These are phyloP conservation scores for Hypsibius dujardini DNA, from an alignment of 1,140 invertebrate species.

Conservation along the genomic window DNA sequence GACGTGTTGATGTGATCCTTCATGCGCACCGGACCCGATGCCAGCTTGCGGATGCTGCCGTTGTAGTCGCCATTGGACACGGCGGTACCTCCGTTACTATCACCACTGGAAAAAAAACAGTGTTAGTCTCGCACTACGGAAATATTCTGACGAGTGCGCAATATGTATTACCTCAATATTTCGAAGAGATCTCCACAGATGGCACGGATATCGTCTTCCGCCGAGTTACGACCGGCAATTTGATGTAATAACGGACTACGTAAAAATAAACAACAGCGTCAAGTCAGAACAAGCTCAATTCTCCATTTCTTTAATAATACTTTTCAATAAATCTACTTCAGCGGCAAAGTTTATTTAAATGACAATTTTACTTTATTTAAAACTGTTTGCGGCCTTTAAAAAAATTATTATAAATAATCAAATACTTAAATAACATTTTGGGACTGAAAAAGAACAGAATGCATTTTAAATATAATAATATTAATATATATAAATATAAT, in stretches of 20 bases:
- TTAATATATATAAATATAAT: too few relatives aligned
- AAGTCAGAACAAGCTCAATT: too few relatives aligned
- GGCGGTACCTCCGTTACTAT: not conserved
- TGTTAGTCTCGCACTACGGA: not conserved
- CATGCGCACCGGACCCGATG: constrained; percentile 21
- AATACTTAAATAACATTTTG: too few relatives aligned
- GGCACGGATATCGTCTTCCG: constrained; percentile 42
- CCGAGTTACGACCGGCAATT: constrained; percentile 45
- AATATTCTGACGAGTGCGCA: not conserved
- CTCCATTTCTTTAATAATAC: too few relatives aligned
- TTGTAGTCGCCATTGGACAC: constrained; percentile 12
- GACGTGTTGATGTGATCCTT: constrained; percentile 43
- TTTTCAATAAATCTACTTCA: too few relatives aligned
- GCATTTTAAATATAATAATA: too few relatives aligned
- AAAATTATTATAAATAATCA: too few relatives aligned
- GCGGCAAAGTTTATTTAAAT: too few relatives aligned
- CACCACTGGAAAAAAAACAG: constrained; percentile 6
- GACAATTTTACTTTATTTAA: too few relatives aligned
- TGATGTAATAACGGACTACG: constrained; percentile 55
- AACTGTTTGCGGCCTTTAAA: too few relatives aligned
- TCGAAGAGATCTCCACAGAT: constrained; percentile 16
- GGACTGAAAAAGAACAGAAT: too few relatives aligned
- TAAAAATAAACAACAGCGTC: too few relatives aligned
- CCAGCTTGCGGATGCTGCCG: constrained; percentile 21
- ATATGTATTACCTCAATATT: constrained; percentile 3